Base-by-base conservation (phyloP, 1,140 invertebrate genomes). In the Diabrotica undecimpunctata region DNA sequence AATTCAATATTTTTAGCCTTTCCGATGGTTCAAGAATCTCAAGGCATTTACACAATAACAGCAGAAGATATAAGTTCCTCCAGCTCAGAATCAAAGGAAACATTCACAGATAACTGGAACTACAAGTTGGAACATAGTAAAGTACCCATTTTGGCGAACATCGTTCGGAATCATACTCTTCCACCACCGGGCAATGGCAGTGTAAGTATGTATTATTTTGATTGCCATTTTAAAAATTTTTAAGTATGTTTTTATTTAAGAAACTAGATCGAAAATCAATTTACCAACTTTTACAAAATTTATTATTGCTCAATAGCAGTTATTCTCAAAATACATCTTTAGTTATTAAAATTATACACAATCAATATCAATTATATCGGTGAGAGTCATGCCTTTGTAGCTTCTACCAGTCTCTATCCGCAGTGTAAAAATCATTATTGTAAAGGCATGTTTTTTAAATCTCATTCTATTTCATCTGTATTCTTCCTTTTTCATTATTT, bases 181-280 rank as follows among this genome's bases (percentile, higher is more conserved):
- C 77, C 77, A 46, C 74, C 75, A 3, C 64, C 59, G 54, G 67
- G 70, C 5, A 70, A 70, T 61, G 72, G 69, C 64, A 77, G 72
- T 75, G 77, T 78, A 77, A 75, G 77, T 78, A 75, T 53, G 70
- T 74, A 73, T 71, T 66, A 37, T 37, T 64, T 57, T 56, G 25
- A 25, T 7, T 64, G n/a, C 25, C 9, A 25, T 53, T 62, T 13
- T 37, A 3, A 61, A 25, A 52, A 66, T 25, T 11, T 37, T 41
- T 35, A 5, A 65, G 25, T 52, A 38, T 10, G 4, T 64, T 38
- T 8, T 13, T 54, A 5, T n/a, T 55, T 54, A 53, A 37, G 39
- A 8, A 14, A 63, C 14, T n/a, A n/a, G n/a, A n/a, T n/a, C n/a
- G n/a, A n/a, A n/a, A n/a, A n/a, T n/a, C n/a, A n/a, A n/a, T n/a